Evolutionary conservation across 2,113 vertebrate genomes (phyloP).

Genomic region (Scortum barcoo): DNA sequence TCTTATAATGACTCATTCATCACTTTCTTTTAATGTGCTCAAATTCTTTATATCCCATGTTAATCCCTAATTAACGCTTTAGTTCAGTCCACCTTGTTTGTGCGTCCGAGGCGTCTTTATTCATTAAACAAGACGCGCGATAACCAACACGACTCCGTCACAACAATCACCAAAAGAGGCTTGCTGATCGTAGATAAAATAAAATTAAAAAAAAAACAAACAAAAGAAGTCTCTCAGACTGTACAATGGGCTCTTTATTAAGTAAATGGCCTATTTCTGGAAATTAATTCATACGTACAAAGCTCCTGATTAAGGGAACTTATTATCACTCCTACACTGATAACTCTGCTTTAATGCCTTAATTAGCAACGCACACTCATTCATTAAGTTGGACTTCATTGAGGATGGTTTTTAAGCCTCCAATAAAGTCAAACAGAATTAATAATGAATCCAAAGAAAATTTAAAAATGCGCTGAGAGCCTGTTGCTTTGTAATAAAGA

Average conservation of each 20-base stretch:
- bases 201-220: no score
- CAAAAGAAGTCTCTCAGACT: slow-evolving; percentile 17
- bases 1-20: not conserved
- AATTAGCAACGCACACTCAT: slow-evolving; percentile 57
- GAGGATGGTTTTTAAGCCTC: slow-evolving; percentile 40
- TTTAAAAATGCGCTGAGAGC: not conserved
- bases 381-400: slow-evolving; percentile 50
- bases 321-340: slow-evolving; percentile 51
- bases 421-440: slow-evolving; percentile 50
- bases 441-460: slow-evolving; percentile 42
- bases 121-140: not conserved
- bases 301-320: slow-evolving; percentile 59
- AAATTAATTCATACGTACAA: slow-evolving; percentile 55
- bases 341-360: slow-evolving; percentile 48
- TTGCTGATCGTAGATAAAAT: slow-evolving; percentile 33
- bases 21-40: not conserved
- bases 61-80: not conserved
- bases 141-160: not conserved
- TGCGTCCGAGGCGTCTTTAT: not conserved
- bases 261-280: slow-evolving; percentile 40
- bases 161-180: not conserved
- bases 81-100: not conserved
- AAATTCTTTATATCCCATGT: no score
- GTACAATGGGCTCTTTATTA: slow-evolving; percentile 18
- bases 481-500: not conserved